Base-by-base conservation (phyloP, 2,888 invertebrate genomes). In the Odontothrips loti region DNA sequence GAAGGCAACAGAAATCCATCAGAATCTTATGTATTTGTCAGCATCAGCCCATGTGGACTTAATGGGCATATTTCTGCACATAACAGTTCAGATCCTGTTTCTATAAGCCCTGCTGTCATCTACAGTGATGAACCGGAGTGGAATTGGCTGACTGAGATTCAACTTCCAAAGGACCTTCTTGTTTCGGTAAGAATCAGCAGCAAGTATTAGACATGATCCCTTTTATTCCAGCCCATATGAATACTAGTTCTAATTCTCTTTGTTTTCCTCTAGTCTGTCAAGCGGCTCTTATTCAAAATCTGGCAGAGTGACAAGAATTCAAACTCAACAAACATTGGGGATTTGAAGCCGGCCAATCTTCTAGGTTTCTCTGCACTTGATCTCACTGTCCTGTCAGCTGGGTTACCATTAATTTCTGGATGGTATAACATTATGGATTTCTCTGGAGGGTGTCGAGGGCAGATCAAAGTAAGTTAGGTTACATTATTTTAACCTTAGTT, bases 361-460 rank as follows among this genome's bases (percentile, higher is more conserved):
- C 8, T 47, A 79, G 79, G 47, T 12, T 79, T 79, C 27, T 47
- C 90, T 17, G 89, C 91, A 9, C 86, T 92, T 43, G 91, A 92
- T 87, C 86, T 92, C 75, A 90, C 89, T 4, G 88, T 89, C 29
- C 86, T 91, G 47, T 84, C 88, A 29, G 87, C 88, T 63, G 89
- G 89, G 8, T 87, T 90, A 83, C 88, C 90, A 15, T 87, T 87
- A 51, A 88, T 92, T 80, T 89, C 89, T 80, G 91, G 91, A n/a
- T 91, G 91, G 90, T 91, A 90, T 84, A 91, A 91, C 85, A 90
- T 92, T 79, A 88, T 91, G n/a, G 91, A 92, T 84, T 90, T 91
- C 83, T 86, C 87, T 8, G 89, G 89, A 10, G 88, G 89, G 81
- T 89, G 90, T 79, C 90, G 90, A 82, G 92, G 92, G 1, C 91